phyloP scores from a whole-genome alignment of 2,113 vertebrate species.

The Chaetorhynchus papuensis region DNA sequence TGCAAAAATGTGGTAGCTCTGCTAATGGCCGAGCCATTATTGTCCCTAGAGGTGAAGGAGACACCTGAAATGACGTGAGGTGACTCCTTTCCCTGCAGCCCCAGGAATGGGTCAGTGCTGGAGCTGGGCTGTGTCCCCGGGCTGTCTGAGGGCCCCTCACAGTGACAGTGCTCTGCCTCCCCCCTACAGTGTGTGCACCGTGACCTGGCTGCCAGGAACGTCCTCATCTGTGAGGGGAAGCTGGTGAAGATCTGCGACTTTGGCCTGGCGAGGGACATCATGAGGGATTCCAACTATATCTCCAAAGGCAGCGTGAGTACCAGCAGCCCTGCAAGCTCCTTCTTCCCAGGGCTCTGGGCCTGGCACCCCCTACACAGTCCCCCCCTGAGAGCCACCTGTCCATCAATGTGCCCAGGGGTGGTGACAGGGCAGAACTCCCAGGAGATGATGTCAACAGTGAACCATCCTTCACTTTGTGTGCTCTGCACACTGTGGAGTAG shows the following conservation, averaged over 20 bases:
- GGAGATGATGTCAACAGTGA: background rate
- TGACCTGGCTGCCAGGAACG: conserved; percentile 93
- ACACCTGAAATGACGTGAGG: background rate
- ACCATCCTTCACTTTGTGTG: background rate
- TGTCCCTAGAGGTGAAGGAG: background rate
- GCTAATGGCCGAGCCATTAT: background rate
- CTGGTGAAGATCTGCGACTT: conserved; percentile 99
- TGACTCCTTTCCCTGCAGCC: background rate
- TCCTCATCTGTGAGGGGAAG: conserved; percentile 96
- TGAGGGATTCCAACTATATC: conserved; percentile 98
- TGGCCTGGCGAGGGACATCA: conserved; percentile 94
- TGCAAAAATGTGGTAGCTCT: background rate
- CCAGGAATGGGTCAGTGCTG: background rate
- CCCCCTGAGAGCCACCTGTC: background rate
- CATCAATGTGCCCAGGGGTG: background rate
- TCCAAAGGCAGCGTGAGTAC: conserved; percentile 95
- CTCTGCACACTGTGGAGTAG: background rate
- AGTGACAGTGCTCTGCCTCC: background rate
- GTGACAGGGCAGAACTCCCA: background rate
- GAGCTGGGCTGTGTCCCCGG: background rate
- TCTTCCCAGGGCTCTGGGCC: background rate
- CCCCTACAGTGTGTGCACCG: conserved; percentile 93
- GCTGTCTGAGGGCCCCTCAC: accelerated
- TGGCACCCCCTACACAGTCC: accelerated
- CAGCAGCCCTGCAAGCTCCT: background rate